Percentiles rank a stretch among this genome's conserved stretches.
Conservation (phyloP, 2,113 vertebrate species). For the Paralichthys olivaceus region DNA sequence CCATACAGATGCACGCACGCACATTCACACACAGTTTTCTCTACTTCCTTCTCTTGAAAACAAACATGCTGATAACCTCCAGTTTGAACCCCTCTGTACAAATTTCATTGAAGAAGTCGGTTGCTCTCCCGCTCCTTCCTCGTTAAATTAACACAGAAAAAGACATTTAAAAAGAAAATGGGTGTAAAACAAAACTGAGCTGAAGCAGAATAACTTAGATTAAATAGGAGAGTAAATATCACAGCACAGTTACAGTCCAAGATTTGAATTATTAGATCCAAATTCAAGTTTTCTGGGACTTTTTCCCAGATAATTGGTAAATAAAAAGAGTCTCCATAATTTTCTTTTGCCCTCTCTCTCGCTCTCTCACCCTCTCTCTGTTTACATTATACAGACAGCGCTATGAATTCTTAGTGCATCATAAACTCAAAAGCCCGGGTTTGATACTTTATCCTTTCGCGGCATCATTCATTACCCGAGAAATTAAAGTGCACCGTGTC, state of each 20-base stretch:
- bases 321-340: no score
- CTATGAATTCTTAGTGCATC: neutral
- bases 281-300: neutral
- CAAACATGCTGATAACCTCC: slow-evolving; percentile 77
- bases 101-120: slow-evolving; percentile 70
- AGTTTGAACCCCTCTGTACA: slow-evolving; percentile 65
- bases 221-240: neutral
- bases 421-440: slow-evolving; percentile 22
- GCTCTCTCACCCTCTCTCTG: neutral
- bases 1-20: slow-evolving; percentile 52
- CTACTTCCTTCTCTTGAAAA: slow-evolving; percentile 61
- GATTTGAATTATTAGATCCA: neutral
- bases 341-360: neutral
- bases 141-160: neutral
- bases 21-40: slow-evolving; percentile 37
- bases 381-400: neutral
- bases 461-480: slow-evolving; percentile 49
- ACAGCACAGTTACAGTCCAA: neutral
- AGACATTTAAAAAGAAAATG: no score
- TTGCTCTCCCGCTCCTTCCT: neutral
- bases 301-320: no score
- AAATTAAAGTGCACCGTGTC: slow-evolving; percentile 41
- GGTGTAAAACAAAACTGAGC: neutral
- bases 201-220: neutral
- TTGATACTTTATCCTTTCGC: slow-evolving; percentile 16